Evolutionary conservation across 2,888 invertebrate species (phyloP).

Genomic region (Apantesis nais): DNA sequence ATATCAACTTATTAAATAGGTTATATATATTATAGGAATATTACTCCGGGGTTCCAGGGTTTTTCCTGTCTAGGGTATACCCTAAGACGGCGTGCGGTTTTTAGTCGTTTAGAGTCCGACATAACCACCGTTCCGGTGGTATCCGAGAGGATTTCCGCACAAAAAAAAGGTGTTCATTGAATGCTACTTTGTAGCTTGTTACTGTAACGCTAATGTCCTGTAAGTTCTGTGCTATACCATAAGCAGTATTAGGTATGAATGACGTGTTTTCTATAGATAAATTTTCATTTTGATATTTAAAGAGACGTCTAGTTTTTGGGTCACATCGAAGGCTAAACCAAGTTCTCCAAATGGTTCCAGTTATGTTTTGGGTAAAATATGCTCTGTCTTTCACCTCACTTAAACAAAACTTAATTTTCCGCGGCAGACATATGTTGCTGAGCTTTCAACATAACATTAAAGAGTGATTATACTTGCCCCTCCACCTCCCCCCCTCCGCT

Average conservation of each 20-base stretch:
- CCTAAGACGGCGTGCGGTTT: too few species aligned
- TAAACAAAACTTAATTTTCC: not conserved
- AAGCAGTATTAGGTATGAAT: not conserved
- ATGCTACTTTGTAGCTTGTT: too few species aligned
- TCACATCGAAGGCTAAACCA: not conserved
- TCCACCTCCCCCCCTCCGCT: not conserved
- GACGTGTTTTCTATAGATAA: not conserved
- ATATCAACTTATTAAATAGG: too few species aligned
- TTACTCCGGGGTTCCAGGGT: too few species aligned
- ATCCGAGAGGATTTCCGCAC: too few species aligned
- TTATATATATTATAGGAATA: too few species aligned
- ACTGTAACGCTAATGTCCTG: too few species aligned
- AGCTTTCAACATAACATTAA: constrained; percentile 2
- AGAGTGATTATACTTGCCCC: not conserved
- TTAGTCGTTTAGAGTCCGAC: too few species aligned
- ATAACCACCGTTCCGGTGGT: too few species aligned
- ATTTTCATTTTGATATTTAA: not conserved
- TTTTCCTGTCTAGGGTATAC: too few species aligned
- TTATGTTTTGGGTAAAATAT: not conserved
- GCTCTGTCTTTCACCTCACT: not conserved
- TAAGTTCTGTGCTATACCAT: not conserved
- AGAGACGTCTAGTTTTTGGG: not conserved
- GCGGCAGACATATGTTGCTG: not conserved
- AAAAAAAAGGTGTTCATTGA: too few species aligned
- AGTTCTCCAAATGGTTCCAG: not conserved